Base-by-base conservation (phyloP, 2,113 vertebrate genomes). In the Cephalopterus ornatus region DNA sequence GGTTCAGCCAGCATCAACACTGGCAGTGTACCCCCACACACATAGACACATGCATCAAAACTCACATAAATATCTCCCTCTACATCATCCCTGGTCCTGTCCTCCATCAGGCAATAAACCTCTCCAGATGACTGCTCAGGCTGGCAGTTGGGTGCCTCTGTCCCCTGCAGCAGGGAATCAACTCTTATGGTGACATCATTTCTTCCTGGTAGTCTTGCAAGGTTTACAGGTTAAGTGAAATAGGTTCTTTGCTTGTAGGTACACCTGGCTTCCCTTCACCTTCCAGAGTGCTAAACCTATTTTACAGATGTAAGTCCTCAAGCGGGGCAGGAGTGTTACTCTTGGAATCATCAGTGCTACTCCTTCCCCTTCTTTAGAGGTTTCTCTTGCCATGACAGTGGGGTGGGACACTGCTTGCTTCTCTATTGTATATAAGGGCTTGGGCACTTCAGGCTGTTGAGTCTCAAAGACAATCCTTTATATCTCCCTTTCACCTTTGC, bases 271-370 rank as follows among this genome's bases (percentile, higher is more conserved):
- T 11, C 21, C 17, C 14, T 47, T 72, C 35, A 46, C 1, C 33
- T 72, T 52, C 0, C 0, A 85, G 33, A 23, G 8, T 37, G 8
- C 4, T 67, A 35, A 88, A 62, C 19, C 4, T 49, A 3, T 47
- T 80, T 62, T 32, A 52, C 26, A 32, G 7, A 8, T 52, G 6
- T 49, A 42, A 79, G 30, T 4, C 3, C 22, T 62, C 42, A 44
- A 17, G 12, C 27, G 5, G 17, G 15, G 4, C 26, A 76, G 49
- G 8, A 68, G 2, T 12, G 33, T 58, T 46, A 81, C 11, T 42
- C 9, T 61, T 75, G 22, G 27, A n/a, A 73, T 73, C 23, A 63
- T 35, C 23, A 58, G 8, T 32, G 5, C 3, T 2, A 26, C 28
- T n/a, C 53, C 37, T 80, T 67, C 10, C 28, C 16, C 3, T 7